These are phyloP conservation scores for Vultur gryphus DNA, from an alignment of 2,797 vertebrate species.

Conservation along the genomic window DNA sequence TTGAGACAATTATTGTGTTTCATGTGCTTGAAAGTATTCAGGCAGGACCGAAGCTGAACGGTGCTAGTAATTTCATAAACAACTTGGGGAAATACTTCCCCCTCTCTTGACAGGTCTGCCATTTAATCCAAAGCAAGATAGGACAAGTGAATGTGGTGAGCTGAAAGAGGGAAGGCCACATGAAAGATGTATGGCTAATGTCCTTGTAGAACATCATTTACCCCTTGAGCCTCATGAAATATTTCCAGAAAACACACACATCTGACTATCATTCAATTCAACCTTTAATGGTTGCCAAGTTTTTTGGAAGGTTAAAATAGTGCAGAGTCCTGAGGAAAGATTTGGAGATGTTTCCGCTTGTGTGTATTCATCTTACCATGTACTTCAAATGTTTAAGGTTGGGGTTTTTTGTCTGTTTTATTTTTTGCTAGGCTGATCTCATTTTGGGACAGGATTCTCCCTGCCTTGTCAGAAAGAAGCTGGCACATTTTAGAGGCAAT, in stretches of 20 bases:
- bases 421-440: not conserved
- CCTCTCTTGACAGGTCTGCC: not conserved
- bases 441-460: not conserved
- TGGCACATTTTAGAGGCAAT: not conserved
- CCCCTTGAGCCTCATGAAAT: not conserved
- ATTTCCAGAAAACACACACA: conserved; percentile 2
- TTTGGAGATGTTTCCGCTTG: not conserved
- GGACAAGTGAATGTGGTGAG: not conserved
- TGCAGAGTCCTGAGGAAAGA: not conserved
- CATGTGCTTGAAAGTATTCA: not conserved
- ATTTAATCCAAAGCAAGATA: not conserved
- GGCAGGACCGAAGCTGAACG: not conserved
- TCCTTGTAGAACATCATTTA: not conserved
- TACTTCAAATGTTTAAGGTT: not conserved
- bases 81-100: not conserved
- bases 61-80: not conserved
- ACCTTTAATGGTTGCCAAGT: not conserved
- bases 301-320: not conserved
- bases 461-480: not conserved
- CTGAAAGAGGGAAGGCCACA: not conserved
- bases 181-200: not conserved
- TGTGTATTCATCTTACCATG: not conserved
- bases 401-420: not conserved
- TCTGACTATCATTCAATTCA: not conserved
- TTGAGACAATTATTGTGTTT: not conserved